phyloP scores from a whole-genome alignment of 1,140 invertebrate species.

The Caenorhabditis remanei region DNA sequence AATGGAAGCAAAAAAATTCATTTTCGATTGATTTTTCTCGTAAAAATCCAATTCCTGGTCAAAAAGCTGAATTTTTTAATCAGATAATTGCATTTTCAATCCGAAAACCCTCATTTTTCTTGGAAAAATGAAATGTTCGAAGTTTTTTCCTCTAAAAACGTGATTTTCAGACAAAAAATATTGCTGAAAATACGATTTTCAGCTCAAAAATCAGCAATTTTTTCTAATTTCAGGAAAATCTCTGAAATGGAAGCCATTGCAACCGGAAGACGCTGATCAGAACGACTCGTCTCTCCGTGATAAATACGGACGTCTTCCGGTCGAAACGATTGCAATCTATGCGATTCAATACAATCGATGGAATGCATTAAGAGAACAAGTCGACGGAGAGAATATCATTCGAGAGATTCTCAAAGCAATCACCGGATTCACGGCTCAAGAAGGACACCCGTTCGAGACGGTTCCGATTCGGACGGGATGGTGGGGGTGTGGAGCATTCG shows the following conservation, averaged over 20 bases:
- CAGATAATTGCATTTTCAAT: not conserved
- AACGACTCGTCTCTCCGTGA: not conserved
- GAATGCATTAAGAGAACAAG: conserved; percentile 78
- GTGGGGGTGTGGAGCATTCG: conserved; percentile 97
- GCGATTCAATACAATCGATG: conserved; percentile 83
- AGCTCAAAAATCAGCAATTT: no score
- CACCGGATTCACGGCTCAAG: conserved; percentile 47
- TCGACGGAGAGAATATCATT: conserved; percentile 75
- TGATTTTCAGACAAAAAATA: not conserved
- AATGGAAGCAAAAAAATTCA: no score
- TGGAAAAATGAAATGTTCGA: conserved; percentile 82
- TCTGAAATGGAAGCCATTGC: conserved; percentile 64
- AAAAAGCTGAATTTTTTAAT: no score
- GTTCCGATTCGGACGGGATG: conserved; percentile 91
- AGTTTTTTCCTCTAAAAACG: no score
- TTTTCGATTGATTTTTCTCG: no score
- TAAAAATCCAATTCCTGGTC: no score
- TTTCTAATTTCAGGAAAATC: no score
- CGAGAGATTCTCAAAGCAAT: conserved; percentile 88
- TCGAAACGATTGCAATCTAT: conserved; percentile 90
- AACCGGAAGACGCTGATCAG: not conserved
- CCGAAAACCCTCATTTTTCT: conserved; percentile 26
- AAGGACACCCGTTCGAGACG: not conserved
- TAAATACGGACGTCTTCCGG: conserved; percentile 83
- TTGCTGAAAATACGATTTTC: not conserved